Base-by-base conservation (phyloP, 2,888 invertebrate species). In the Plebejus melissa region DNA sequence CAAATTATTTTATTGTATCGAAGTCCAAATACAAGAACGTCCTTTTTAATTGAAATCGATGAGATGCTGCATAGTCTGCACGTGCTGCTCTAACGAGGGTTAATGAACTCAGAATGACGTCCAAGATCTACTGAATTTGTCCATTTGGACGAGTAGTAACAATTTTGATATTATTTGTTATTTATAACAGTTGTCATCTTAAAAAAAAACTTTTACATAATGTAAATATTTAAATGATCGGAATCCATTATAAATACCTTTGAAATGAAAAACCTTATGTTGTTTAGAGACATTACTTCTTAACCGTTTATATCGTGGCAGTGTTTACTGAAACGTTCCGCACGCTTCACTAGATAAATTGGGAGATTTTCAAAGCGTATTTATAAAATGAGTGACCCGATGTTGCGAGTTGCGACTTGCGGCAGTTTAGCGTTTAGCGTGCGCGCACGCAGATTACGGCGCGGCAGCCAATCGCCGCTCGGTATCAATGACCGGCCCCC, bases 361-460 rank as follows among this genome's bases (percentile, higher is more conserved):
- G 13, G 65, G 32, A 65, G 11, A 65, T 65, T 65, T 65, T 65
- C 65, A 16, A 32, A 65, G 13, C 11, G 65, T 50, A 72, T 72
- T 72, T 72, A 72, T 50, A 28, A 36, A 65, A 13, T 32, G 16
- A 50, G 72, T 54, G 54, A 72, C 72, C 50, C 50, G 72, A 54
- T 54, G 54, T 72, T 72, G 60, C 22, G 22, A 22, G 22, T 22
- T 22, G 22, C 22, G 22, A 22, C 22, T 22, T 22, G 22, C 71
- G 28, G 75, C 58, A 57, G 71, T 70, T 72, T 54, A 50, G 75
- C 57, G n/a, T 77, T 78, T 81, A 81, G 76, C 80, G 80, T 84
- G 85, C 84, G 83, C 84, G 85, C 85, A 84, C 86, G 84, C 82
- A 74, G 84, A 85, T 88, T 86, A 85, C 82, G 81, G 74, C 78